These are phyloP conservation scores for Cepaea hortensis DNA, from an alignment of 2,888 invertebrate species.

Conservation along the genomic window DNA sequence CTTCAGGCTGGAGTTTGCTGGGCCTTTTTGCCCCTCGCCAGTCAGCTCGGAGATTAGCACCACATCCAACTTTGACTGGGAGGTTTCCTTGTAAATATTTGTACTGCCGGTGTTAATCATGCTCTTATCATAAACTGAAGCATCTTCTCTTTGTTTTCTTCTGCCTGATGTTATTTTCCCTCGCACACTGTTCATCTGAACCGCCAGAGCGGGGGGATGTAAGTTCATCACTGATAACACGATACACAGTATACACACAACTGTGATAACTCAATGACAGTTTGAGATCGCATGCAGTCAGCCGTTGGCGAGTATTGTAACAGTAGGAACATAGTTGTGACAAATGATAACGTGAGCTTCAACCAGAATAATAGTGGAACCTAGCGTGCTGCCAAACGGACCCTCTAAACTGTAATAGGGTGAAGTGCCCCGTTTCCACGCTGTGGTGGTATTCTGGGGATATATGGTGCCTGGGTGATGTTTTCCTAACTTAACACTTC, in stretches of 20 bases:
- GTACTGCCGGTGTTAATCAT: background rate
- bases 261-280: too few species aligned
- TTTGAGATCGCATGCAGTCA: too few species aligned
- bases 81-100: slow-evolving; percentile 29
- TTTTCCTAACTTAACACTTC: too few species aligned
- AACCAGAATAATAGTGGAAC: too few species aligned
- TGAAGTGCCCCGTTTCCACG: too few species aligned
- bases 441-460: too few species aligned
- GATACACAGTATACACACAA: background rate
- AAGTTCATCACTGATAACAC: background rate
- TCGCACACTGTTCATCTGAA: background rate
- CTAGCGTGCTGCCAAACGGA: too few species aligned
- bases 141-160: slow-evolving; percentile 21
- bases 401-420: too few species aligned
- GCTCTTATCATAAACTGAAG: slow-evolving; percentile 5
- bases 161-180: background rate
- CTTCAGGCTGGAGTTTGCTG: slow-evolving; percentile 23
- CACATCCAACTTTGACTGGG: background rate
- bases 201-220: background rate
- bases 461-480: too few species aligned
- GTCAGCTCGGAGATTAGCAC: slow-evolving; percentile 22
- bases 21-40: background rate
- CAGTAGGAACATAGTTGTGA: too few species aligned
- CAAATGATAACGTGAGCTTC: background rate
- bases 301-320: too few species aligned